Base-by-base conservation (phyloP, 2,113 vertebrate genomes). In the Nibea albiflora region DNA sequence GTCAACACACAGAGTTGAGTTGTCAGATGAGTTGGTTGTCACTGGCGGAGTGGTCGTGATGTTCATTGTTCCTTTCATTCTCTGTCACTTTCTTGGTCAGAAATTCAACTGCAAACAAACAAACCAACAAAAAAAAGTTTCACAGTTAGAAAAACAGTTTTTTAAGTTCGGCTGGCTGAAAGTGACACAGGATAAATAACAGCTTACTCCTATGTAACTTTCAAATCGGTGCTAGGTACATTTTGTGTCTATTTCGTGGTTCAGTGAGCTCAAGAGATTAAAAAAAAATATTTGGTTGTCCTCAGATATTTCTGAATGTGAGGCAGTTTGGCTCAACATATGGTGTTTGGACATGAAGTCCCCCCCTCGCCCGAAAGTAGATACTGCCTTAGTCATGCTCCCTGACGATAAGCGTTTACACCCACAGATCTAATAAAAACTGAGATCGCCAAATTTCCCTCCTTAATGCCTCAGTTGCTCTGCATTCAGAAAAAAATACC, bases 1-100 rank as follows among this genome's bases (percentile, higher is more conserved):
- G 0, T 65, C 0, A 16, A 95, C 94, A 73, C 95, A 95, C 1
- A 6, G 2, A 3, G 10, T 0, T 39, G 35, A 8, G 7, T 39
- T 39, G 35, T 2, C 35, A 4, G 47, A 22, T 6, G 11, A 1
- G 16, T 77, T 79, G 31, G 63, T 62, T 19, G 31, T 12, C 0
- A 4, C 0, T 52, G 2, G 9, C 11, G 16, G 1, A 62, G 57
- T 3, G 9, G 1, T 8, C 16, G 82, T 83, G 31, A 0, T 0
- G 2, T 87, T 90, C 91, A 92, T 92, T 10, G 16, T 85, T 47
- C 12, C 20, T 64, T 58, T 26, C 0, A 10, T 49, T 47, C 46
- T 65, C 20, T 47, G 26, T 53, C 72, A 31, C 66, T 64, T 24
- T 15, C 1, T 42, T 46, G 50, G 20, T 67, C 26, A 73, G 35